Evolutionary conservation across 1,140 invertebrate genomes (phyloP).

Genomic region (Aleiodes sp.): DNA sequence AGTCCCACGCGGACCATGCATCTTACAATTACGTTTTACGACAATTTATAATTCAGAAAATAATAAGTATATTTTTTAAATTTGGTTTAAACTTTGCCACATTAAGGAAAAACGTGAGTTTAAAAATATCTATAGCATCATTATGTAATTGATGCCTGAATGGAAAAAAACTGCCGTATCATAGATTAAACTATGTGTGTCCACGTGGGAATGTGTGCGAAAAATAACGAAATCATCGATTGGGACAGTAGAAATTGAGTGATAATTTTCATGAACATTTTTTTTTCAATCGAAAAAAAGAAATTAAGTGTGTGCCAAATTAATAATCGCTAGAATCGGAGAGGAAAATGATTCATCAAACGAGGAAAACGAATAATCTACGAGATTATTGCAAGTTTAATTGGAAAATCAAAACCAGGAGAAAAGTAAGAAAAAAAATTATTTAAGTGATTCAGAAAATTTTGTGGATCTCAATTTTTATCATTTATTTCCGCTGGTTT

Average conservation of each 20-base stretch:
- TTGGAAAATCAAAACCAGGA: not conserved
- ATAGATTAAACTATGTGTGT: not conserved
- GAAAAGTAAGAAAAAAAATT: not conserved
- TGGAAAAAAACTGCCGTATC: not conserved
- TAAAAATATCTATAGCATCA: not conserved
- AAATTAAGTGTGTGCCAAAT: not conserved
- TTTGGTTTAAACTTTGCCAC: too few species aligned
- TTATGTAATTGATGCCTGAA: not conserved
- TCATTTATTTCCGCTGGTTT: too few species aligned
- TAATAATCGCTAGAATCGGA: not conserved
- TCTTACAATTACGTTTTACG: slow-evolving; percentile 28
- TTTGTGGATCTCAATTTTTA: too few species aligned
- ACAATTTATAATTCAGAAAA: not conserved
- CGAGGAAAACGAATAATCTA: not conserved
- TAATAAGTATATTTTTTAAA: too few species aligned
- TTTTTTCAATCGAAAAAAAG: not conserved
- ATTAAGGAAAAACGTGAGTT: not conserved
- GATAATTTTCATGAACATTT: not conserved
- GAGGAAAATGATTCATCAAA: not conserved
- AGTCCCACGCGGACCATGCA: slow-evolving; percentile 41
- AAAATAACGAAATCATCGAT: not conserved
- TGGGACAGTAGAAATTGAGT: not conserved
- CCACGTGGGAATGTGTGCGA: slow-evolving; percentile 5
- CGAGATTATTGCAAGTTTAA: not conserved
- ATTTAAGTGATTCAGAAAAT: not conserved